Evolutionary conservation across 2,797 vertebrate genomes (phyloP), one percentile per base, ranked within the genome.

Genomic region (Muscicapa striata): DNA sequence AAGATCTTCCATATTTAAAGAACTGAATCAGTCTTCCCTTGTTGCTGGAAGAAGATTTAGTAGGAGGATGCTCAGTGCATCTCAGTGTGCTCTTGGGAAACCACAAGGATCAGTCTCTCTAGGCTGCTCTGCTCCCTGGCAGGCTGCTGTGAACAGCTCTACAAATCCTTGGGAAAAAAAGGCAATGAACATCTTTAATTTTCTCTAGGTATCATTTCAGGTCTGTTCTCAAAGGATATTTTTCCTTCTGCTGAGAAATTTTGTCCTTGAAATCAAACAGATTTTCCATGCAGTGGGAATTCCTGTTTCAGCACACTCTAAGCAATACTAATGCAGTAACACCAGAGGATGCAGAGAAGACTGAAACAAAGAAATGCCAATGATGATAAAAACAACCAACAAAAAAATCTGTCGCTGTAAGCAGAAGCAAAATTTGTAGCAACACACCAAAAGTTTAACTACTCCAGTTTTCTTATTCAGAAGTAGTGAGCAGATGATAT

Each of bases 351-450:
- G 27, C 36, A 55, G 4, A 40, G 27, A 79, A 69, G 19, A 80
- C 27, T 27, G 23, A 83, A 79, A 85, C 4, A 52, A 73, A 85
- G 17, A 74, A 58, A 80, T 15, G 18, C 3, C 19, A 34, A 1
- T 18, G 22, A 15, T 21, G 2, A 46, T 21, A 10, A 30, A 6
- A 34, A 30, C 1, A 19, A 26, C 4, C 1, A 45, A 11, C 2
- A 20, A 43, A 41, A 41, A 77, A 90, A 66, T 11, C 46, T 68
- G 23, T 18, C 26, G 23, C 0, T 38, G 26, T 48, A 75, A 92
- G 26, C 19, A 84, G 54, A 89, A 66, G 2, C 4, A 88, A 69
- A 18, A 26, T 43, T 69, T 15, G 30, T 21, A 85, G 23, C 18
- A 86, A 61, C 9, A 63, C 5, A 69, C 5, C 6, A 52, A 30